Base-by-base conservation (phyloP, 2,888 invertebrate genomes). In the Cosmia pyralina region DNA sequence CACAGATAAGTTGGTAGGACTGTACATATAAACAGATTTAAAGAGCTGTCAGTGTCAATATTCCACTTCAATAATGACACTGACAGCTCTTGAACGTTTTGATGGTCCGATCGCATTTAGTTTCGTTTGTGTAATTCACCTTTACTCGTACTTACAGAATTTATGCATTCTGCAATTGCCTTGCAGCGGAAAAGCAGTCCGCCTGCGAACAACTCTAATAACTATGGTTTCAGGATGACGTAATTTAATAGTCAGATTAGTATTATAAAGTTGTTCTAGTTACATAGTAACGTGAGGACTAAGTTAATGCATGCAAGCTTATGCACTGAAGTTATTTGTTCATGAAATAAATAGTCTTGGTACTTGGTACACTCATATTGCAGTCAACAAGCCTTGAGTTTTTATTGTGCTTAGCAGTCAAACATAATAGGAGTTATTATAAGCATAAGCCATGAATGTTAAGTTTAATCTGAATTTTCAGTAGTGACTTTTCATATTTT, bases 321-420 rank as follows among this genome's bases (percentile, higher is more conserved):
- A 48, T 28, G 59, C 28, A 11, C 53, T 53, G 38, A 58, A 38
- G 60, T 65, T 75, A 80, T 69, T 74, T 69, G 55, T 69, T 46
- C 17, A 41, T 73, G 38, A 79, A 60, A 79, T 79, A 65, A 79
- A 79, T 72, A 50, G n/a, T 46, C 55, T 41, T 79, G 11, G 13
- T 38, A 19, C 10, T 38, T 4, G 4, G 7, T 10, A 55, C 28
- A 38, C n/a, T 52, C 50, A 46, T 59, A 50, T 41, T n/a, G 15
- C 19, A 53, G 58, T 65, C 52, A 65, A 60, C 58, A 22, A n/a
- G 15, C 46, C 8, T n/a, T 41, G 19, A 60, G 44, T 0, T 72
- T 75, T 38, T 57, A 72, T 53, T 53, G n/a, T 3, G 2, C 17
- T 55, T n/a, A 13, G 22, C 4, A 6, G 3, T 17, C 15, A 53